phyloP scores from a whole-genome alignment of 1,140 invertebrate genomes.

The Drepana arcuata region DNA sequence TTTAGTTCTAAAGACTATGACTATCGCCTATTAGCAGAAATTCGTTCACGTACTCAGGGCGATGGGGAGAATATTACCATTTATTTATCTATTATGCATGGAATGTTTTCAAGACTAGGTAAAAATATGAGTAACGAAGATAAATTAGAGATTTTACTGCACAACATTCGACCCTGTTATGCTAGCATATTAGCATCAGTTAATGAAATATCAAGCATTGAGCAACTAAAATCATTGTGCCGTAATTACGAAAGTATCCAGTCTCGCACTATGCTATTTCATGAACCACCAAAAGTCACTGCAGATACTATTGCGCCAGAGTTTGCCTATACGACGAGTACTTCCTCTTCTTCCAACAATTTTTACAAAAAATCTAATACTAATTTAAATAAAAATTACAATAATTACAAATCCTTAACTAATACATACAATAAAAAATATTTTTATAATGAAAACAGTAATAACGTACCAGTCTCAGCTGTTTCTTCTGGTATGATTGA shows the following conservation, averaged over 20 bases:
- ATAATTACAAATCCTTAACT: slow-evolving; percentile 6
- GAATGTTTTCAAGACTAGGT: slow-evolving; percentile 19
- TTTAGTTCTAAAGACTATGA: slow-evolving; percentile 26
- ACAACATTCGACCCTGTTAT: slow-evolving; percentile 26
- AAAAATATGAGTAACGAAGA: slow-evolving; percentile 12
- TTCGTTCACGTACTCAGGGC: slow-evolving; percentile 14
- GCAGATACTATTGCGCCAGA: slow-evolving; percentile 20
- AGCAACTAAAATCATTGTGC: slow-evolving; percentile 10
- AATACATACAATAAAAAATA: slow-evolving; percentile 5
- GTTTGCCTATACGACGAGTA: slow-evolving; percentile 18
- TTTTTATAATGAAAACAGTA: slow-evolving; percentile 8
- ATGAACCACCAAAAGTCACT: slow-evolving; percentile 1
- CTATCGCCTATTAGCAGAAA: neutral
- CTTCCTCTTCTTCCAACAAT: neutral
- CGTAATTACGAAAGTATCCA: slow-evolving; percentile 20
- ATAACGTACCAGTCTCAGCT: slow-evolving; percentile 5
- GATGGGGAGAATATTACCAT: slow-evolving; percentile 11
- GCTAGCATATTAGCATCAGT: slow-evolving; percentile 11
- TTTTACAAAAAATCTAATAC: slow-evolving; percentile 5
- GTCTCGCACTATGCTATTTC: slow-evolving; percentile 8
- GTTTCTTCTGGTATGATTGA: neutral
- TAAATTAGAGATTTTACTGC: slow-evolving; percentile 24
- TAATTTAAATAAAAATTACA: slow-evolving; percentile 5
- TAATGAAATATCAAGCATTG: slow-evolving; percentile 8
- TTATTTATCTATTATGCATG: slow-evolving; percentile 17